A percentile compares a stretch with the other conserved stretches of the same genome.
Evolutionary conservation across 2,888 invertebrate species (phyloP).

Genomic region (Elysia crispata): DNA sequence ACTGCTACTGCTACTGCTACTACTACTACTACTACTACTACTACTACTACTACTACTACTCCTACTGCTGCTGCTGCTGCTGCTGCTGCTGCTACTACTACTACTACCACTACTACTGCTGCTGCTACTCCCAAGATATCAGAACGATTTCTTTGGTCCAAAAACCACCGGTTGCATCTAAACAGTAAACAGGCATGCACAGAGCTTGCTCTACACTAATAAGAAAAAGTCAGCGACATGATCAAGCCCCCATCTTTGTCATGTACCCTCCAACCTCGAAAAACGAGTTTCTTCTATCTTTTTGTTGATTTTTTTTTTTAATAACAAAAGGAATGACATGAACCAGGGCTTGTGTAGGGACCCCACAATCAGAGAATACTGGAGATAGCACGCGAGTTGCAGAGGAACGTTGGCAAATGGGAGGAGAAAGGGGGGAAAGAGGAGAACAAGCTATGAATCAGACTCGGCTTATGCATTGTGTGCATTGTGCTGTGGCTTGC

Average conservation of each 20-base stretch:
- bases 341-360: background rate
- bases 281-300: too few species aligned
- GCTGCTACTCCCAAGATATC: background rate
- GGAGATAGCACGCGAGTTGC: conserved; percentile 26
- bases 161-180: background rate
- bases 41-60: too few species aligned
- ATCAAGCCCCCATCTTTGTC: too few species aligned
- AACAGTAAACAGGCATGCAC: too few species aligned
- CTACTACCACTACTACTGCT: background rate
- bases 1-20: background rate
- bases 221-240: too few species aligned
- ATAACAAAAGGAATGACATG: background rate
- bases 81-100: background rate
- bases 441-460: too few species aligned
- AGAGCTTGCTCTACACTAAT: too few species aligned
- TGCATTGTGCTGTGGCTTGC: too few species aligned
- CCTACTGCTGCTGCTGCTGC: too few species aligned
- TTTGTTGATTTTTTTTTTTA: too few species aligned
- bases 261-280: too few species aligned
- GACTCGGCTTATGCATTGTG: too few species aligned
- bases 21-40: background rate
- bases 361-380: background rate
- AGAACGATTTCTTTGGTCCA: background rate
- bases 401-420: conserved; percentile 17
- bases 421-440: background rate